A percentile compares a stretch with the other conserved stretches of the same genome.
These are phyloP conservation scores for Gallirallus australis DNA, from an alignment of 2,797 vertebrate species.

Conservation along the genomic window DNA sequence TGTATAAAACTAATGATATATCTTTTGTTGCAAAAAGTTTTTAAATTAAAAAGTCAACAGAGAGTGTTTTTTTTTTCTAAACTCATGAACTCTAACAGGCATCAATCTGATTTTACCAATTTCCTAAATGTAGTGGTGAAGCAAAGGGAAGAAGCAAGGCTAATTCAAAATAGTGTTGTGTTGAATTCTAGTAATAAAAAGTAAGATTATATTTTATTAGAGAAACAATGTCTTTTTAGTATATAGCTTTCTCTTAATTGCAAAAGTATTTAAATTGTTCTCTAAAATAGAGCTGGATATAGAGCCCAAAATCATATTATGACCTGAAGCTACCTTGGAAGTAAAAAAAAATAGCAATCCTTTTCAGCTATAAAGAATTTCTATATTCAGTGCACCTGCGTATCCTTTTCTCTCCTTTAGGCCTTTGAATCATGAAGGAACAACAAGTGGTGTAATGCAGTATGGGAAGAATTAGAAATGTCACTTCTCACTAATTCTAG, in stretches of 20 bases:
- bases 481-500: neutral
- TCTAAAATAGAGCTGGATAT: neutral
- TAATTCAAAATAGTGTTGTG: slow-evolving; percentile 34
- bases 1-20: neutral
- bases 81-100: slow-evolving; percentile 24
- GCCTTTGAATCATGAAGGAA: neutral
- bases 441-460: neutral
- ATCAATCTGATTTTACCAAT: slow-evolving; percentile 3
- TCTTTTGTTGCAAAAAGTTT: slow-evolving; percentile 16
- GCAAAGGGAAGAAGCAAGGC: neutral
- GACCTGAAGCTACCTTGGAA: neutral
- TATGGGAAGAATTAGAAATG: neutral
- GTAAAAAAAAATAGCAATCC: neutral
- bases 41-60: slow-evolving; percentile 33
- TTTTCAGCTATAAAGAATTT: neutral
- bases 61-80: neutral
- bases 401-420: neutral
- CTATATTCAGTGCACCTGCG: neutral
- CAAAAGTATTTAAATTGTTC: neutral
- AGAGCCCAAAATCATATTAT: neutral
- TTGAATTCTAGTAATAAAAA: neutral
- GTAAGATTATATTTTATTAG: neutral
- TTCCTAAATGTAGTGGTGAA: neutral
- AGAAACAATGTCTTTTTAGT: neutral
- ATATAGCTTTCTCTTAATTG: slow-evolving; percentile 18